Conservation (phyloP, 2,888 invertebrate genomes). For the Eristalis pertinax region DNA sequence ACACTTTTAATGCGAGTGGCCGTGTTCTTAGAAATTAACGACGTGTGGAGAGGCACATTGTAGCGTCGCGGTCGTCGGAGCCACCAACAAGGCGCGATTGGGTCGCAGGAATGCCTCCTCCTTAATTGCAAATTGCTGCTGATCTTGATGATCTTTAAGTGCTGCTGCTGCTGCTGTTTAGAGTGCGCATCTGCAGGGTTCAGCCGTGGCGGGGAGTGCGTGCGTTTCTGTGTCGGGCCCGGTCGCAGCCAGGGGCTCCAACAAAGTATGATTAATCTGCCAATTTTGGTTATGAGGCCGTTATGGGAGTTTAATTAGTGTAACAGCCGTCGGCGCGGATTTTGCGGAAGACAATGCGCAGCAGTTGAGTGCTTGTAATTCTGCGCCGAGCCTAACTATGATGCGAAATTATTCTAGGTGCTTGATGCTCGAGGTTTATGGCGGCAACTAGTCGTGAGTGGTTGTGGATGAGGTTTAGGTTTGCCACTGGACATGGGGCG, state of each 20-base stretch:
- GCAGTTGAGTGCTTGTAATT: background rate
- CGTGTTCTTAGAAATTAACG: conserved; percentile 52
- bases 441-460: too few species aligned
- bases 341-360: background rate
- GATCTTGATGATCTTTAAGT: conserved; percentile 25
- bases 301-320: conserved; percentile 58
- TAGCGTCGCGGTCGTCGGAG: background rate
- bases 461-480: too few species aligned
- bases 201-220: conserved; percentile 28
- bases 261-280: conserved; percentile 50
- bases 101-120: conserved; percentile 47
- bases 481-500: too few species aligned
- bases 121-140: conserved; percentile 56
- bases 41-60: background rate
- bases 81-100: conserved; percentile 29
- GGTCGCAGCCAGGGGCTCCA: background rate
- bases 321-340: background rate
- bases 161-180: background rate
- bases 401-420: background rate
- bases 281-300: conserved; percentile 57
- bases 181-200: conserved; percentile 38
- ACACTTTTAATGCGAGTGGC: conserved; percentile 44
- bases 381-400: background rate
- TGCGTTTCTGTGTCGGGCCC: background rate
- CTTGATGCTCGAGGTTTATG: too few species aligned